phyloP scores from a whole-genome alignment of 2,797 vertebrate species.

The Epinephelus malabaricus region DNA sequence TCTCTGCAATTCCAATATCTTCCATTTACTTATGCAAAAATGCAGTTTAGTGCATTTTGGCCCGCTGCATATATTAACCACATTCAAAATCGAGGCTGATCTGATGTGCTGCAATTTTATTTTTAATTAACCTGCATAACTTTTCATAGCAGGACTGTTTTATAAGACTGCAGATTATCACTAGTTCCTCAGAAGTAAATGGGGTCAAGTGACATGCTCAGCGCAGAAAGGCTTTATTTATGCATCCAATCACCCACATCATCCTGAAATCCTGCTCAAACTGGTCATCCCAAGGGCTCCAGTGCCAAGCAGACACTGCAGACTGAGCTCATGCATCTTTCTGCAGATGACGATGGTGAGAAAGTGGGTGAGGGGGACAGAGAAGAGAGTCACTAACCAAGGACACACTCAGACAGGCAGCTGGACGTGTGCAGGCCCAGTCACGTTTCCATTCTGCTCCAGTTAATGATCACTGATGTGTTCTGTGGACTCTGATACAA shows the following conservation, averaged over 20 bases:
- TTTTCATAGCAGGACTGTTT: not conserved
- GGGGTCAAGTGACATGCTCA: not conserved
- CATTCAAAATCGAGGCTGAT: not conserved
- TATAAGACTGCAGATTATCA: not conserved
- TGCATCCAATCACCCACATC: conserved; percentile 6
- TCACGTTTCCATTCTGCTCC: conserved; percentile 31
- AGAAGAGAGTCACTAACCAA: conserved; percentile 3
- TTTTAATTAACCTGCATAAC: not conserved
- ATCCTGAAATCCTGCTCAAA: conserved; percentile 32
- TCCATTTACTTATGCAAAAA: not conserved
- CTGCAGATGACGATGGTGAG: conserved; percentile 35
- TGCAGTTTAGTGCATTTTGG: not conserved
- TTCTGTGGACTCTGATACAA: conserved; percentile 7
- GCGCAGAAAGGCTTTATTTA: not conserved
- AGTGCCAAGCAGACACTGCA: conserved; percentile 36
- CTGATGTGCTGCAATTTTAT: not conserved
- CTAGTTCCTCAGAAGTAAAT: not conserved
- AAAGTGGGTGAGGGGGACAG: conserved; percentile 12
- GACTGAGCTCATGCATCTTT: conserved; percentile 36
- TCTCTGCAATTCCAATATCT: not conserved
- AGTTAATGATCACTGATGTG: conserved; percentile 32
- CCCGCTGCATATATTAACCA: not conserved
- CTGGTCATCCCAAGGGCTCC: conserved; percentile 2
- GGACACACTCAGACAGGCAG: not conserved
- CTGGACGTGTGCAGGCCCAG: conserved; percentile 8